Evolutionary conservation across 2,113 vertebrate species (phyloP), one percentile per base, ranked within the genome.

Genomic region (Benthochromis sp.): DNA sequence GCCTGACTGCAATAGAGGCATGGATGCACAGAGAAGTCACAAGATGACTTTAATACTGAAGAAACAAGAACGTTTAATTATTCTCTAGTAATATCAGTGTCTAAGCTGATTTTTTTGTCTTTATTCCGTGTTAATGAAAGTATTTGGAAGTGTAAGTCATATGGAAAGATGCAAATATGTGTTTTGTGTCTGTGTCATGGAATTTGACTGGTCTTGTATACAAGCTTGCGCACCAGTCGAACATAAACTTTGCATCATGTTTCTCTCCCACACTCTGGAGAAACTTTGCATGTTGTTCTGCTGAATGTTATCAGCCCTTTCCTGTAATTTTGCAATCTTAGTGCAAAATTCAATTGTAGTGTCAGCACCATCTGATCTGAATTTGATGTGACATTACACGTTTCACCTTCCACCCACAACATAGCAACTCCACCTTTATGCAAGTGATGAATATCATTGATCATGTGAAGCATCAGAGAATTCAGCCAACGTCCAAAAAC

Each of bases 11-110:
- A 52, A 27, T 5, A 29, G 43, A 76, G 13, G 21, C 43, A 50
- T 50, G 45, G 45, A 78, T 31, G 27, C 8, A 76, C 71, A 31
- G 0, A 19, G 24, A 50, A 76, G 14, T 76, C 0, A 47, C 71
- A 29, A 16, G 71, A 50, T 47, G 24, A 50, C 7, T 73, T 73
- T 3, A 78, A 50, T 0, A 78, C 24, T 78, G 43, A 50, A 50
- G 43, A 78, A 78, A 50, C 43, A 78, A 78, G 9, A 47, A 66
- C 10, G 3, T 38, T 66, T n/a, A 50, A 50, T 50, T 17, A 19
- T 78, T 29, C 43, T 50, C 24, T 12, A 29, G 43, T 29, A 0
- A 50, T 29, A 50, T 19, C 16, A 11, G 24, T 50, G 2, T 78
- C 45, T 31, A 31, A 50, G 16, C 45, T 31, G 7, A 78, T 31